These are phyloP conservation scores for Clarias platycephalus DNA, from an alignment of 2,797 vertebrate species.

Conservation along the genomic window DNA sequence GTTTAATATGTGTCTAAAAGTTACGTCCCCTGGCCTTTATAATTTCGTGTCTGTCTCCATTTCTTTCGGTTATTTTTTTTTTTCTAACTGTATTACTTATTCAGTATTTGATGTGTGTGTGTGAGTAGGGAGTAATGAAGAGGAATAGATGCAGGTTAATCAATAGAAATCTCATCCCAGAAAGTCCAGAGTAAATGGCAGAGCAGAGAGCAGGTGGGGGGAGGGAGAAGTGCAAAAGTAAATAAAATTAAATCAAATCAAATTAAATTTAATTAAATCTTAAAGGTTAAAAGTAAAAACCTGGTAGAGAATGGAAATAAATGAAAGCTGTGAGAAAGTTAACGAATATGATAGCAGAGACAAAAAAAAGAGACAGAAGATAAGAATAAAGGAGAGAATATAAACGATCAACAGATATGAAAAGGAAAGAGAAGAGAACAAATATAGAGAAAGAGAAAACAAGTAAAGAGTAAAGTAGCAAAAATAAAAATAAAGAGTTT, in stretches of 20 bases:
- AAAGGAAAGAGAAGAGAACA: neutral
- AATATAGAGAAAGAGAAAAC: neutral
- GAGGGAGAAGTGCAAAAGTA: neutral
- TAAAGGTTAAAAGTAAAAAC: neutral
- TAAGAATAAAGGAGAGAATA: neutral
- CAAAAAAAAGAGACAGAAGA: neutral
- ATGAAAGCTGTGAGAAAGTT: constrained; percentile 63
- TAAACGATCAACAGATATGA: neutral
- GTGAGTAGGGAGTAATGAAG: neutral
- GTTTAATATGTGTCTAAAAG: constrained; percentile 8
- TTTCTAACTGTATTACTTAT: constrained; percentile 46
- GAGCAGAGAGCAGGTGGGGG: neutral
- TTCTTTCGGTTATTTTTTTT: neutral
- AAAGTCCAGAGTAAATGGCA: neutral
- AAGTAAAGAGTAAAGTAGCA: neutral
- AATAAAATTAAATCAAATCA: neutral
- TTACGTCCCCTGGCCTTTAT: constrained; percentile 28
- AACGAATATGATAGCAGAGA: constrained; percentile 76
- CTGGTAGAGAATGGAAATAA: neutral
- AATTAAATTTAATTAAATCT: neutral
- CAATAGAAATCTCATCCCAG: constrained; percentile 19
- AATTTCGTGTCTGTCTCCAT: constrained; percentile 4
- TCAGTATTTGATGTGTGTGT: constrained; percentile 14
- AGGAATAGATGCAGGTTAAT: constrained; percentile 10
- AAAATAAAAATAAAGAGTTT: too few species aligned